Conservation (phyloP, 1,140 invertebrate genomes). For the Bombyx mori region DNA sequence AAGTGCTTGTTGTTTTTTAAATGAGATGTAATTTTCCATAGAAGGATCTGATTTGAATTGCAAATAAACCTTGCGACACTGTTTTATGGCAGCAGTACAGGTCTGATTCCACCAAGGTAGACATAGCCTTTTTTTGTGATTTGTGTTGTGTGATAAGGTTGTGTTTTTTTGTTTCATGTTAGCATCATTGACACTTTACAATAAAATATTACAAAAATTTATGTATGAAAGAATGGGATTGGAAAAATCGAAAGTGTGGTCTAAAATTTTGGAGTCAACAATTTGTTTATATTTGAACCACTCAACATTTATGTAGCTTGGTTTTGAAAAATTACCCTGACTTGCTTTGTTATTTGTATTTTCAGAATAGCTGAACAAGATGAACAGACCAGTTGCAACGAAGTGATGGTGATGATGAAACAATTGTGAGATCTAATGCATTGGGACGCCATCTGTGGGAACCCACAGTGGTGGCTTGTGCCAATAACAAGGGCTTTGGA, state of each 20-base stretch:
- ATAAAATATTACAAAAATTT: constrained; percentile 1
- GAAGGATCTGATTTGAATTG: constrained; percentile 1
- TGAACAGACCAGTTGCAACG: constrained; percentile 1
- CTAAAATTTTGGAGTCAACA: background rate
- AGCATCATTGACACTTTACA: background rate
- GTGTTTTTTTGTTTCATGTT: background rate
- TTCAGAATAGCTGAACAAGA: constrained; percentile 1
- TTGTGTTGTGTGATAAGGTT: background rate
- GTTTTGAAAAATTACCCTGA: constrained; percentile 3
- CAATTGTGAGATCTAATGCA: constrained; percentile 14
- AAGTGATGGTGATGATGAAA: constrained; percentile 4
- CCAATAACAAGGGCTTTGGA: background rate
- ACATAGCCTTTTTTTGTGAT: background rate
- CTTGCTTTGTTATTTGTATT: constrained; percentile 1
- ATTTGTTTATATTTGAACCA: constrained; percentile 5
- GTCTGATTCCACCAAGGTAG: background rate
- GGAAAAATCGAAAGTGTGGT: background rate
- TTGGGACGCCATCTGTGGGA: constrained; percentile 12
- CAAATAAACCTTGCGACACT: background rate
- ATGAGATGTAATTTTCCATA: background rate
- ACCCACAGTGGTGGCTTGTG: constrained; percentile 10
- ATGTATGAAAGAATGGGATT: background rate
- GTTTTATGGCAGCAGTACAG: background rate
- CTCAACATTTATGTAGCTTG: constrained; percentile 10
- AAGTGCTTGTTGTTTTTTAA: constrained; percentile 2